Evolutionary conservation across 2,113 vertebrate genomes (phyloP), one percentile per base, ranked within the genome.

Genomic region (Chelonoidis abingdonii): DNA sequence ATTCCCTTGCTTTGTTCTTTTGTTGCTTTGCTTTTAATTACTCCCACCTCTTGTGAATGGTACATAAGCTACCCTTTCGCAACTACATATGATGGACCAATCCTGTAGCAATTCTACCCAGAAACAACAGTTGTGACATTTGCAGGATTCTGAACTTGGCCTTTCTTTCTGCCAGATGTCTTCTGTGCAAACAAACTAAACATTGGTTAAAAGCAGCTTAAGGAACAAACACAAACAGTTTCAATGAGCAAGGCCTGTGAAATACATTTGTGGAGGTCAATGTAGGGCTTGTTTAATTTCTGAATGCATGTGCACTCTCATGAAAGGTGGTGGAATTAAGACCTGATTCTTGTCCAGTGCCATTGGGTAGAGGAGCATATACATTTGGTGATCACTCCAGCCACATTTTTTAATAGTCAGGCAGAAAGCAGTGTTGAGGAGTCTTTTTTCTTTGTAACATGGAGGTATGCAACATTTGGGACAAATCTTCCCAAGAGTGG

Each of bases 1-100:
- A 88, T 47, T 93, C 87, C 29, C 8, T 84, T 94, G 89, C 49
- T 95, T 97, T 93, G 88, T 89, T 96, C 89, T 91, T 94, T 41
- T 84, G 25, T 65, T 94, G 83, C 82, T 94, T 97, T 96, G 94
- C 90, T 96, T 95, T 97, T 96, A 94, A 96, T 97, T 96, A 93
- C 91, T 69, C 31, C 81, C 24, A 91, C 79, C 79, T 95, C 92
- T 90, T 94, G 89, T 82, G 90, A 95, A 62, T 89, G 86, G 89
- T 94, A 89, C 86, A 89, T 96, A 95, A 96, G 90, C 86, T 93
- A 87, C 24, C 52, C 81, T 92, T 96, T 96, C 93, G 93, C 89
- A 93, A 92, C 90, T 91, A 91, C 35, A 81, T 89, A 53, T 50
- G 93, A 86, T 79, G 92, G 88, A 89, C 75, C 92, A 88, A 54